phyloP scores from a whole-genome alignment of 2,888 invertebrate genomes.

The Synanthedon tipuliformis region DNA sequence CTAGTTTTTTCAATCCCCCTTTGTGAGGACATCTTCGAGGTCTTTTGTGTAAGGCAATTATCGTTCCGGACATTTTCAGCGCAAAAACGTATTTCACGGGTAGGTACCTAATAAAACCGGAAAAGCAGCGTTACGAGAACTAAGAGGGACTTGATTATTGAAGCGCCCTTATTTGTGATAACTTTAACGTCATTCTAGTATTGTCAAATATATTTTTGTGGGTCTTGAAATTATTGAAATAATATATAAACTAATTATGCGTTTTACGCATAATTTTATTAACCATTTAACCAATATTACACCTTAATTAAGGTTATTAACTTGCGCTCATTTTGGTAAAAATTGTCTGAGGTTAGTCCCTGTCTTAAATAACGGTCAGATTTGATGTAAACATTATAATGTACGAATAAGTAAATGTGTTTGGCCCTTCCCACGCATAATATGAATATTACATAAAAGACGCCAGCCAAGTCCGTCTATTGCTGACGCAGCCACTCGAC shows the following conservation, averaged over 20 bases:
- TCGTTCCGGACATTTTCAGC: slow-evolving; percentile 39
- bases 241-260: too few relatives aligned
- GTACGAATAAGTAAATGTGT: slow-evolving; percentile 27
- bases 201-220: too few relatives aligned
- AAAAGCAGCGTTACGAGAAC: slow-evolving; percentile 16
- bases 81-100: slow-evolving; percentile 46
- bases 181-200: too few relatives aligned
- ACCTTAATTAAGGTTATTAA: too few relatives aligned
- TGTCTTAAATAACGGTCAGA: background rate
- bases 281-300: too few relatives aligned
- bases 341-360: too few relatives aligned
- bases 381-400: slow-evolving; percentile 27
- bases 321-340: too few relatives aligned
- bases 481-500: slow-evolving; percentile 46
- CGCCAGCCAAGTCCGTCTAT: slow-evolving; percentile 39
- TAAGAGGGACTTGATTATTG: slow-evolving; percentile 6
- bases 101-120: slow-evolving; percentile 11
- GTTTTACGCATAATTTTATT: too few relatives aligned
- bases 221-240: too few relatives aligned
- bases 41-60: slow-evolving; percentile 61
- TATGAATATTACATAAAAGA: slow-evolving; percentile 51
- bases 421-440: slow-evolving; percentile 26
- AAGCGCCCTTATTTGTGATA: slow-evolving; percentile 11
- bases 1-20: slow-evolving; percentile 57
- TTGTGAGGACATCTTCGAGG: slow-evolving; percentile 47